Evolutionary conservation across 1,140 invertebrate species (phyloP), one percentile per base, ranked within the genome.

Genomic region (Neodiprion virginianus): DNA sequence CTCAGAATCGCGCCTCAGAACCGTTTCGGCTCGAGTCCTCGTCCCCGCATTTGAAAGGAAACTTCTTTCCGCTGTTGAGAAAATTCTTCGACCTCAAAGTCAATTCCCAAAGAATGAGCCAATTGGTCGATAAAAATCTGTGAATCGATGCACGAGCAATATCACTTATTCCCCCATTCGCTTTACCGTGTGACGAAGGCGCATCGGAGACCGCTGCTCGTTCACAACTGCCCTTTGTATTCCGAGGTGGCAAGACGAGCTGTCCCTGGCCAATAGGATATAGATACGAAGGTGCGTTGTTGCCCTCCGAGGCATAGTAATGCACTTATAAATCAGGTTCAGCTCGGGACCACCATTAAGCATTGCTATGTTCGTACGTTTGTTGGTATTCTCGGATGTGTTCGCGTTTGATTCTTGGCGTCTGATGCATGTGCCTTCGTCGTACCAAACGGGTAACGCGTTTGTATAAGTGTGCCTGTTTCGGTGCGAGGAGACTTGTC

Each of bases 291-390:
- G 53, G 53, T 61, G 11, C 53, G 53, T 8, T 61, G 53, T 61
- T 61, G 53, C 73, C 72, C 67, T 72, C 80, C 73, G 75, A 74
- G 81, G 79, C 83, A 81, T 81, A 82, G 87, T 88, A 88, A 88
- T 88, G 87, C 87, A 88, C 86, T 87, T 88, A 88, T 88, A 88
- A 88, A 89, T 88, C 88, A 88, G 83, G 85, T 88, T 88, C 88
- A 88, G 86, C 80, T 82, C 79, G 76, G 86, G 88, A 88, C 88
- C 88, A 88, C 87, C 88, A 89, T 89, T 88, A 89, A 88, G 88
- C 88, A 89, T 88, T 87, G 86, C 88, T 86, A 89, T 88, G 88
- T 89, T 88, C 87, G 86, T 86, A 89, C 88, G 87, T 87, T 84
- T 83, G 85, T 85, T 84, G 84, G 88, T 86, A 88, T 88, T 87